Evolutionary conservation across 1,140 invertebrate species (phyloP), one percentile per base, ranked within the genome.

Genomic region (Drosophila guanche): DNA sequence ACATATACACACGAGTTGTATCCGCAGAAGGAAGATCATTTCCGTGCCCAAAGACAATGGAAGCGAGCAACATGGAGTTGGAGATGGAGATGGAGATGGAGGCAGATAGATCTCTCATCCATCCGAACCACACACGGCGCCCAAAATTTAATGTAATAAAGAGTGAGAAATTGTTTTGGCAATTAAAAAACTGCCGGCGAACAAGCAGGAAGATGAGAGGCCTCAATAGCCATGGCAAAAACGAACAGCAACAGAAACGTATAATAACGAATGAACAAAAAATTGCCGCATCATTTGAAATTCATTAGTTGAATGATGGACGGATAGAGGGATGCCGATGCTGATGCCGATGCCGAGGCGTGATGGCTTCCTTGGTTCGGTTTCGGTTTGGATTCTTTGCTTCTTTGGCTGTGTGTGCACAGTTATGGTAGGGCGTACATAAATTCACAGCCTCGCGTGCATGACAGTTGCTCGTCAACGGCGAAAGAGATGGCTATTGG

Each of bases 201-300:
- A 66, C 53, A 73, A 52, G 67, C 81, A 85, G 77, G 77, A 63
- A 81, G 71, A 81, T 81, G 61, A 63, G 69, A 67, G 43, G 46
- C 48, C 63, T 20, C 62, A 69, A 76, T 73, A 40, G 71, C 70
- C 59, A 66, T 80, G 72, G 66, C 71, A 46, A 80, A 85, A 74
- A 62, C 23, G 33, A 47, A 37, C n/a, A n/a, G 41, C 10, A 37
- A 45, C 16, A 54, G 33, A 58, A 42, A 62, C 33, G 10, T 37
- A 37, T 7, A 41, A 37, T 42, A 46, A 55, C 4, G 27, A 61
- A 57, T 29, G 41, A 27, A 12, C 45, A 53, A 79, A 83, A 88
- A 75, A 54, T 79, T 88, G 83, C 83, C 70, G 65, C 62, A 88
- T 88, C 83, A 88, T 88, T 89, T 89, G 75, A 72, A 79, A 88